Evolutionary conservation across 2,888 invertebrate genomes (phyloP).

Genomic region (Syrphus vitripennis): DNA sequence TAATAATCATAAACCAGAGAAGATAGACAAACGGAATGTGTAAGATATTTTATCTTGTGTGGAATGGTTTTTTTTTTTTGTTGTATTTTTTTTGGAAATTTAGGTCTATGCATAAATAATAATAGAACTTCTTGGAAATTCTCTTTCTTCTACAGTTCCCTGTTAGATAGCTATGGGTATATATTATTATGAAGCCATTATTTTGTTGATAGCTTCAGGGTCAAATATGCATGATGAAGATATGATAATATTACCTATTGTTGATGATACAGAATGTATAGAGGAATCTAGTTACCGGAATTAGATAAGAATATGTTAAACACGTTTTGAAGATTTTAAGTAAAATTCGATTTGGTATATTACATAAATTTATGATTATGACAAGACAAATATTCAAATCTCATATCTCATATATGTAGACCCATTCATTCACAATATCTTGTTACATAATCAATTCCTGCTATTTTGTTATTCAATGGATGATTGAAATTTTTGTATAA

Average conservation of each 20-base stretch:
- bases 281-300: neutral
- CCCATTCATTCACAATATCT: neutral
- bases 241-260: neutral
- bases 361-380: constrained; percentile 4
- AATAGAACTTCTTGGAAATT: constrained; percentile 14
- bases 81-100: constrained; percentile 9
- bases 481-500: neutral
- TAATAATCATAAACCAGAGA: too few relatives aligned
- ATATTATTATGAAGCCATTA: neutral
- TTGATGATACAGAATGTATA: neutral
- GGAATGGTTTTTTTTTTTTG: constrained; percentile 17
- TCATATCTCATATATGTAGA: too few relatives aligned
- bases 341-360: neutral
- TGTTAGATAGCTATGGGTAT: neutral
- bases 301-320: constrained; percentile 4
- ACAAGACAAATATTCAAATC: neutral
- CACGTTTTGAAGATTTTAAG: neutral
- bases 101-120: constrained; percentile 37
- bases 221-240: neutral
- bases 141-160: neutral
- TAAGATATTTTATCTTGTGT: constrained; percentile 45
- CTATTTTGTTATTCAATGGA: neutral
- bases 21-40: constrained; percentile 29
- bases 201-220: constrained; percentile 30
- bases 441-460: neutral